Evolutionary conservation across 2,113 vertebrate species (phyloP).

Genomic region (Pseudopodoces humilis): DNA sequence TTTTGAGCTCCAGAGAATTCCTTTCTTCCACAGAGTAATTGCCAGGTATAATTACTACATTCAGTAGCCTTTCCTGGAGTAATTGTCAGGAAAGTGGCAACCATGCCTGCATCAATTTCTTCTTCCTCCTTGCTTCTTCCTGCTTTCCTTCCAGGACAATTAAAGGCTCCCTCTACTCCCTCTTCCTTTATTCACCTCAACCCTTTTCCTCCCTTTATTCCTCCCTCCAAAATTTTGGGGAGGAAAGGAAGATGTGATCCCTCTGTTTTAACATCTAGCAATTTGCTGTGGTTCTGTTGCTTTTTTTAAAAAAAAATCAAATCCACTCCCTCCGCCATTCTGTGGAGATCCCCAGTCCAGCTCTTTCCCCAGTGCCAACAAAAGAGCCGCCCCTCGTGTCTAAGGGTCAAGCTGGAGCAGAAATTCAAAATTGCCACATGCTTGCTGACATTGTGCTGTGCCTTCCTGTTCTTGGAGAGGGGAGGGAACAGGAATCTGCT

Average conservation of each 20-base stretch:
- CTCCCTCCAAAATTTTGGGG: background rate
- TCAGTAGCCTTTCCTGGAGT: constrained; percentile 51
- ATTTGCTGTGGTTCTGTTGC: background rate
- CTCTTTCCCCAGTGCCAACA: background rate
- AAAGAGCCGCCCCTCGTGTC: background rate
- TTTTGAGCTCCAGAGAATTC: background rate
- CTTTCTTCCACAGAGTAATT: background rate
- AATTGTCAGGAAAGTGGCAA: constrained; percentile 32
- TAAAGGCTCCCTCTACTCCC: background rate
- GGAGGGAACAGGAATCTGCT: constrained; percentile 32
- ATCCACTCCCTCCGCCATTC: background rate
- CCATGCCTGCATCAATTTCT: background rate
- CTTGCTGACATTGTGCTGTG: background rate
- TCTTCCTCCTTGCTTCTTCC: background rate
- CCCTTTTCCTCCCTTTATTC: background rate
- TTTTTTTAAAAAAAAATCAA: background rate
- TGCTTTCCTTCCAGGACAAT: constrained; percentile 5
- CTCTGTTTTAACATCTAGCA: background rate
- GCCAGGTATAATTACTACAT: constrained; percentile 38
- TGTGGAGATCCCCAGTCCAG: background rate
- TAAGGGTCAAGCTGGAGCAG: background rate
- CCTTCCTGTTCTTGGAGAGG: constrained; percentile 23
- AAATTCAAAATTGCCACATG: constrained; percentile 15
- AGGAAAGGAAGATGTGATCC: background rate
- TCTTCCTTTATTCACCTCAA: background rate